Conservation (phyloP, 2,888 invertebrate genomes). For the Drosophila ezoana region DNA sequence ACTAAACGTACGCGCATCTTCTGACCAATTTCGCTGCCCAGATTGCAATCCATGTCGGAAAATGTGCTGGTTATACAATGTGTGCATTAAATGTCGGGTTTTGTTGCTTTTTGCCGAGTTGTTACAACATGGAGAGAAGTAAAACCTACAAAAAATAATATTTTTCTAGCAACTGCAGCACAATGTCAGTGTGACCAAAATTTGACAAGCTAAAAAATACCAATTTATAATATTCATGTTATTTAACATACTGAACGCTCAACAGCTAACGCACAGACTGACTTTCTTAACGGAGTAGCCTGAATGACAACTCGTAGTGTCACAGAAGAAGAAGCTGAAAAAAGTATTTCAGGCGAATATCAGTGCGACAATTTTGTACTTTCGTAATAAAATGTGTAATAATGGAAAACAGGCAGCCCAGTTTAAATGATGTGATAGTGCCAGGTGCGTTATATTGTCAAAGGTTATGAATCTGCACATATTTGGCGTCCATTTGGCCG, state of each 20-base stretch:
- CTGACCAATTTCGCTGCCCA: slow-evolving; percentile 93
- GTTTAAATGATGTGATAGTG: slow-evolving; percentile 70
- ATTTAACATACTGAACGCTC: slow-evolving; percentile 31
- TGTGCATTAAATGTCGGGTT: not conserved
- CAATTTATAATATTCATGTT: slow-evolving; percentile 10
- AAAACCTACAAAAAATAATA: slow-evolving; percentile 42
- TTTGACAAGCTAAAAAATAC: not conserved
- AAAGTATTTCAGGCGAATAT: slow-evolving; percentile 69
- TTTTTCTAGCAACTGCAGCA: slow-evolving; percentile 41
- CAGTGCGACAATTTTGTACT: slow-evolving; percentile 65
- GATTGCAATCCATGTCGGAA: slow-evolving; percentile 66
- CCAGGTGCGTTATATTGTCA: slow-evolving; percentile 65
- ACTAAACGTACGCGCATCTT: slow-evolving; percentile 91
- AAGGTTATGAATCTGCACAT: slow-evolving; percentile 22
- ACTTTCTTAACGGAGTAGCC: slow-evolving; percentile 8
- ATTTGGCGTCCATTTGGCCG: slow-evolving; percentile 24
- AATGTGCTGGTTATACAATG: slow-evolving; percentile 9
- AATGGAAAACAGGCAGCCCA: slow-evolving; percentile 74
- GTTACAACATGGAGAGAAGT: slow-evolving; percentile 29
- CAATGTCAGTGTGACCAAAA: slow-evolving; percentile 35
- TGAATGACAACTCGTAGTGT: slow-evolving; percentile 57
- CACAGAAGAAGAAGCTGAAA: slow-evolving; percentile 71
- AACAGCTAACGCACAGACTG: slow-evolving; percentile 21
- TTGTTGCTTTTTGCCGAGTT: slow-evolving; percentile 3
- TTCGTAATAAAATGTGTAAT: slow-evolving; percentile 76